A percentile compares a stretch with the other conserved stretches of the same genome.
phyloP scores from a whole-genome alignment of 2,888 invertebrate species.

The Yponomeuta plumbellus region DNA sequence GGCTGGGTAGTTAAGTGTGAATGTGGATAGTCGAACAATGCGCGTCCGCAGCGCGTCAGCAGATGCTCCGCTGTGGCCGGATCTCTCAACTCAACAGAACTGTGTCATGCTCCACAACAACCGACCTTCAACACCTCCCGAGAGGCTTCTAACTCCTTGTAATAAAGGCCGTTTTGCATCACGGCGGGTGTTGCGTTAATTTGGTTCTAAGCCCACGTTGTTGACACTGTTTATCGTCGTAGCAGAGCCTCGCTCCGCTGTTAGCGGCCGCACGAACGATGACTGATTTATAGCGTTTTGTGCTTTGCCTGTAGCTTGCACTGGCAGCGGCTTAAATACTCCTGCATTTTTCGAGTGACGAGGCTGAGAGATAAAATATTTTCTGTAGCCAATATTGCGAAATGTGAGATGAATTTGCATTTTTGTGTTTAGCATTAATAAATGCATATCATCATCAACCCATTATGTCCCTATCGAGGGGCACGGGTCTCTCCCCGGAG shows the following conservation, averaged over 20 bases:
- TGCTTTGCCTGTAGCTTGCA: background rate
- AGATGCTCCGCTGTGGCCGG: slow-evolving; percentile 14
- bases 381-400: background rate
- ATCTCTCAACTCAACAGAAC: slow-evolving; percentile 17
- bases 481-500: too few relatives aligned
- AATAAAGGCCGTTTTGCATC: background rate
- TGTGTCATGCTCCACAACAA: slow-evolving; percentile 17
- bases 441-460: too few relatives aligned
- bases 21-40: slow-evolving; percentile 7
- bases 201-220: slow-evolving; percentile 5
- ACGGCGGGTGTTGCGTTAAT: background rate
- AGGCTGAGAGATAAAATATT: background rate
- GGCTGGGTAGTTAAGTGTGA: slow-evolving; percentile 5
- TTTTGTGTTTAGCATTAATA: too few relatives aligned
- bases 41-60: slow-evolving; percentile 1
- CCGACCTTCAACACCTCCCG: background rate
- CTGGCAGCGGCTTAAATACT: slow-evolving; percentile 2
- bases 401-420: too few relatives aligned
- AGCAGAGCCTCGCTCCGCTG: slow-evolving; percentile 7
- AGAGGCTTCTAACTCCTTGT: background rate
- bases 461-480: too few relatives aligned
- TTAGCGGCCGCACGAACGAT: slow-evolving; percentile 3
- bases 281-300: slow-evolving; percentile 13
- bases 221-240: slow-evolving; percentile 14
- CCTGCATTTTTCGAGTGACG: background rate